These are phyloP conservation scores for Lordiphosa collinella DNA, from an alignment of 1,140 invertebrate genomes.

Conservation along the genomic window DNA sequence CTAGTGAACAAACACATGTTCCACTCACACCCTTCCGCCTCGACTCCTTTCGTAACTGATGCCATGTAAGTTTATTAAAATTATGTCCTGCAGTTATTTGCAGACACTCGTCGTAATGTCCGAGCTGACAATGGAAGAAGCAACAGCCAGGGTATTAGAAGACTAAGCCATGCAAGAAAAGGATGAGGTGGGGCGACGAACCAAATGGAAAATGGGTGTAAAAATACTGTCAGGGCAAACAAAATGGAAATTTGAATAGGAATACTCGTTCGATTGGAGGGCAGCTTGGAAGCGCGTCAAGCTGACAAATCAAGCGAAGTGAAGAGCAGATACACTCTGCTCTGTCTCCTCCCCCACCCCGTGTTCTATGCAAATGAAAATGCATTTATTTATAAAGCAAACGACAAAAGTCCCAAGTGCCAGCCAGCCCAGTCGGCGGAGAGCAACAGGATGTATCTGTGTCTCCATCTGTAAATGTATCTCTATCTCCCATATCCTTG, in stretches of 20 bases:
- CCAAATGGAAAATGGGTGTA: slow-evolving; percentile 3
- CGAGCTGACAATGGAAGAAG: slow-evolving; percentile 45
- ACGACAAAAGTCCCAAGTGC: slow-evolving; percentile 58
- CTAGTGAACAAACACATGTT: slow-evolving; percentile 26
- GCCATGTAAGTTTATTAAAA: slow-evolving; percentile 68
- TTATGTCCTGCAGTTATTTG: slow-evolving; percentile 67
- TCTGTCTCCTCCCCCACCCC: not conserved
- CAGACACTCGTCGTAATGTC: slow-evolving; percentile 51
- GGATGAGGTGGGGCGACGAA: not conserved
- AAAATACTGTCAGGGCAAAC: slow-evolving; percentile 33
- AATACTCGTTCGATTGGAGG: slow-evolving; percentile 15
- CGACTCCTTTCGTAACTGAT: slow-evolving; percentile 14
- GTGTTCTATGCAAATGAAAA: slow-evolving; percentile 58
- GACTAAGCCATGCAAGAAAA: slow-evolving; percentile 6
- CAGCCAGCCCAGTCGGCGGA: slow-evolving; percentile 11
- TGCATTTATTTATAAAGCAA: slow-evolving; percentile 70
- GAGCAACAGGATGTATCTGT: slow-evolving; percentile 49
- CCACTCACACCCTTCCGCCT: not conserved
- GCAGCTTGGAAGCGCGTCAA: slow-evolving; percentile 27
- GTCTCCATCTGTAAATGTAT: slow-evolving; percentile 44
- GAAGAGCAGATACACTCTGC: not conserved
- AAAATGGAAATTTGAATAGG: slow-evolving; percentile 45
- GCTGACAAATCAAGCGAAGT: slow-evolving; percentile 57
- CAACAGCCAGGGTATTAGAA: slow-evolving; percentile 8
- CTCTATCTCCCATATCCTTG: slow-evolving; percentile 37